Base-by-base conservation (phyloP, 53 echinoderm and acorn worm species). In the Pentamera pediparva region DNA sequence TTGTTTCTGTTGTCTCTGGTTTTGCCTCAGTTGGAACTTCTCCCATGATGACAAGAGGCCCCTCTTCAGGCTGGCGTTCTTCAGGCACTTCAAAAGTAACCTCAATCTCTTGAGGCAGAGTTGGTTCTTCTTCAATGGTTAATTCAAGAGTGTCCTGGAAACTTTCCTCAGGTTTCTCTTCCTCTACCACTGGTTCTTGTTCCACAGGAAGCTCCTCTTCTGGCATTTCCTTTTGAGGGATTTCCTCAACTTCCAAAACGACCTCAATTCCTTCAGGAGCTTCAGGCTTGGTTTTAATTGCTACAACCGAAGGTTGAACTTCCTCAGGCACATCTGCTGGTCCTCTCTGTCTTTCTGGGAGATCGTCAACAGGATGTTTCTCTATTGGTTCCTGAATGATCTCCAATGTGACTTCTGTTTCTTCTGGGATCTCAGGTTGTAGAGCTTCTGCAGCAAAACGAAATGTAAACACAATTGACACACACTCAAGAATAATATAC, bases 251-350 rank as follows among this genome's bases (percentile, higher is more conserved):
- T 75, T 81, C 76, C 19, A 86, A 36, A 18, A 35, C 60, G 17
- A 86, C 50, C 76, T 84, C 83, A 40, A 63, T 28, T 15, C 40
- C 51, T 62, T 76, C 75, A 17, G 82, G 77, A 34, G 73, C 54
- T 53, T 80, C 71, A 25, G 76, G 72, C 20, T 39, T 28, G 59
- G 58, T 19, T 17, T 77, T 70, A 37, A 59, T 52, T 48, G 77
- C 84, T 25, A 74, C 84, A 78, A 12, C 60, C 32, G 62, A 69
- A 50, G 84, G 78, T 36, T 72, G 50, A 21, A 70, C 45, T 22
- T 72, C 72, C 31, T 47, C 15, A 9, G 72, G 72, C 30, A 35
- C 27, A 65, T 82, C 87, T 39, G 82, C 81, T 76, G 85, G 85
- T 20, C 82, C 82, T 65, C 76, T 82, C 72, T 74, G 79, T 15